These are phyloP conservation scores for Lutjanus campechanus DNA, from an alignment of 2,797 vertebrate species.

Conservation along the genomic window DNA sequence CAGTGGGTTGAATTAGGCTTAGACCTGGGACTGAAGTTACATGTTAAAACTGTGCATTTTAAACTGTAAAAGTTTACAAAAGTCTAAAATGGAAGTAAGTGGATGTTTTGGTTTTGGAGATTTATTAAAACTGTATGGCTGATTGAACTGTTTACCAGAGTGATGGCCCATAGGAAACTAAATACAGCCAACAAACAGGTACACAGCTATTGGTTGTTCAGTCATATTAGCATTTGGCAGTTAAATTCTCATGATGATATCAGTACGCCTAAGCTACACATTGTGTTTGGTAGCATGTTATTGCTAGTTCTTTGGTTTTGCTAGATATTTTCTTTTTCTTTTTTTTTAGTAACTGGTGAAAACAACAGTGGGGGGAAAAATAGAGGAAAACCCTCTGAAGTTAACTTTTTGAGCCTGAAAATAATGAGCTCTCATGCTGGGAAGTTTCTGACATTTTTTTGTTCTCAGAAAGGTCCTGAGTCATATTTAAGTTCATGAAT, in stretches of 20 bases:
- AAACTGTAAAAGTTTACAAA: too few relatives aligned
- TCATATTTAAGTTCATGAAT: slow-evolving; percentile 47
- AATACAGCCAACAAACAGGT: too few relatives aligned
- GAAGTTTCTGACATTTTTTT: slow-evolving; percentile 38
- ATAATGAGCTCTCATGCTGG: slow-evolving; percentile 65
- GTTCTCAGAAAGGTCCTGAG: slow-evolving; percentile 38
- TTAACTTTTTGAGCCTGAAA: slow-evolving; percentile 48
- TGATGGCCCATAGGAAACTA: too few relatives aligned
- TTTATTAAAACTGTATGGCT: too few relatives aligned
- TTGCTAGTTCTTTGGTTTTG: not conserved
- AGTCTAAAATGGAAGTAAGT: too few relatives aligned
- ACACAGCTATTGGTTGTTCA: too few relatives aligned
- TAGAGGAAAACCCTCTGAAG: slow-evolving; percentile 12
- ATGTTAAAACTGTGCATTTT: too few relatives aligned
- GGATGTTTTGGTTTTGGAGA: too few relatives aligned
- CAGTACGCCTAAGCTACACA: not conserved
- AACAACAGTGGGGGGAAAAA: slow-evolving; percentile 19
- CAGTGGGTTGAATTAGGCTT: too few relatives aligned
- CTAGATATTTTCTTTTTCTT: not conserved
- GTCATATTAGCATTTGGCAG: not conserved
- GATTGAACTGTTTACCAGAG: too few relatives aligned
- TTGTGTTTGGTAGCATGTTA: slow-evolving; percentile 1
- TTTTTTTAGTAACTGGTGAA: slow-evolving; percentile 12
- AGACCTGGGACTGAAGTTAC: too few relatives aligned
- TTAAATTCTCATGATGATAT: not conserved